Percentiles rank a stretch among this genome's conserved stretches.
phyloP scores from a whole-genome alignment of 2,113 vertebrate genomes.

The Perccottus glenii region DNA sequence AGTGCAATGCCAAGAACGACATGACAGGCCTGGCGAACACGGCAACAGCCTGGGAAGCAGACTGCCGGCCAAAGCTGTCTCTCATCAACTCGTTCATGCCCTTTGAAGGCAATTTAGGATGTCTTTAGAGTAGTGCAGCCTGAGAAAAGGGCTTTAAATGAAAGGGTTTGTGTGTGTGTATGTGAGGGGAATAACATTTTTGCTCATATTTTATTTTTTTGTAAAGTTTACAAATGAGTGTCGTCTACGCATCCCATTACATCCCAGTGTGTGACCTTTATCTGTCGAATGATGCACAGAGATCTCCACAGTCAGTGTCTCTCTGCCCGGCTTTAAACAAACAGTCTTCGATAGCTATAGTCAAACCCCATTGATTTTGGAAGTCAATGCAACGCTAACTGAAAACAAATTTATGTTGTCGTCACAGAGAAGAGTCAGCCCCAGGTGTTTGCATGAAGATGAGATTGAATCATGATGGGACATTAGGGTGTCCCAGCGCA shows the following conservation, averaged over 20 bases:
- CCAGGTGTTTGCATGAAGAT: slow-evolving; percentile 18
- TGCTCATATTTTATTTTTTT: not conserved
- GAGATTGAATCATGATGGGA: slow-evolving; percentile 28
- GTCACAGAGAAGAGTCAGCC: slow-evolving; percentile 1
- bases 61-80: slow-evolving; percentile 22
- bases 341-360: slow-evolving; percentile 12
- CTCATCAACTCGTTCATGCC: slow-evolving; percentile 5
- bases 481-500: slow-evolving; percentile 39
- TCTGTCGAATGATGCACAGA: slow-evolving; percentile 43
- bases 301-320: slow-evolving; percentile 33
- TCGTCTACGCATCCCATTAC: slow-evolving; percentile 41
- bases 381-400: slow-evolving; percentile 11
- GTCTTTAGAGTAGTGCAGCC: not conserved
- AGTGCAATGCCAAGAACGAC: slow-evolving; percentile 44
- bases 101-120: slow-evolving; percentile 3
- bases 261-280: slow-evolving; percentile 55
- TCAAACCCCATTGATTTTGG: slow-evolving; percentile 21
- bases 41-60: slow-evolving; percentile 39
- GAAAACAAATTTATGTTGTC: slow-evolving; percentile 12
- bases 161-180: slow-evolving; percentile 1
- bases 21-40: slow-evolving; percentile 33
- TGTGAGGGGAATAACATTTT: not conserved
- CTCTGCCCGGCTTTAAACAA: slow-evolving; percentile 21
- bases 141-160: not conserved
- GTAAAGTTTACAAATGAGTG: slow-evolving; percentile 16